Evolutionary conservation across 2,888 invertebrate species (phyloP).

Genomic region (Leistus spinibarbis): DNA sequence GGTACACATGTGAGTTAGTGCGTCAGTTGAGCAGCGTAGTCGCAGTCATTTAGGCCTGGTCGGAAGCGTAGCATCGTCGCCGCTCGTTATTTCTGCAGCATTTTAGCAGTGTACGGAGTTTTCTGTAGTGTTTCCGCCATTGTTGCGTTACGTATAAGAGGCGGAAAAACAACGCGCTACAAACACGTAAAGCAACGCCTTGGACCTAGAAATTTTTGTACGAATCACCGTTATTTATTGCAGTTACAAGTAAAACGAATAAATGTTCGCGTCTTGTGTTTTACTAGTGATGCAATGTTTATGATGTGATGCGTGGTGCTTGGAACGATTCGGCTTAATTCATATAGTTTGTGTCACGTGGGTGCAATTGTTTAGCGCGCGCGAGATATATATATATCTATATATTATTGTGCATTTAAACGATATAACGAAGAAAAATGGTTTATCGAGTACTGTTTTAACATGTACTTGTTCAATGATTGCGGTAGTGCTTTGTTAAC

Average conservation of each 20-base stretch:
- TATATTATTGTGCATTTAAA: neutral
- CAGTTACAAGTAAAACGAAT: conserved; percentile 10
- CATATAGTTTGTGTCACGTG: conserved; percentile 54
- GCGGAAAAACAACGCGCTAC: conserved; percentile 33
- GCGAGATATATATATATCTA: conserved; percentile 31
- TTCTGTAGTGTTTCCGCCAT: conserved; percentile 35
- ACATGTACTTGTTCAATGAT: conserved; percentile 36
- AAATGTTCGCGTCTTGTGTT: conserved; percentile 5
- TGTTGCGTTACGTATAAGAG: conserved; percentile 30
- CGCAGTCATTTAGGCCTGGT: conserved; percentile 31
- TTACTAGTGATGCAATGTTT: conserved; percentile 56
- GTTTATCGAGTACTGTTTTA: conserved; percentile 32
- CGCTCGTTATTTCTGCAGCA: conserved; percentile 24
- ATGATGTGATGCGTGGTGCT: conserved; percentile 52
- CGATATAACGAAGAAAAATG: conserved; percentile 24
- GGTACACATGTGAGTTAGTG: neutral
- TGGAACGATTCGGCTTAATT: conserved; percentile 50
- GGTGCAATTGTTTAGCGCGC: conserved; percentile 43
- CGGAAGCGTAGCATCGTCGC: conserved; percentile 35
- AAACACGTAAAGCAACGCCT: conserved; percentile 12
- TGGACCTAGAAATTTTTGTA: conserved; percentile 6
- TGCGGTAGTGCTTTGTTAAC: conserved; percentile 34
- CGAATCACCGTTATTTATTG: conserved; percentile 7
- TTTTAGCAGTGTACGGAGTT: conserved; percentile 12
- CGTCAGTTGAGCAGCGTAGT: conserved; percentile 23